Percentiles rank a stretch among this genome's conserved stretches.
phyloP scores from a whole-genome alignment of 1,140 invertebrate species.

The Cydia strobilella region DNA sequence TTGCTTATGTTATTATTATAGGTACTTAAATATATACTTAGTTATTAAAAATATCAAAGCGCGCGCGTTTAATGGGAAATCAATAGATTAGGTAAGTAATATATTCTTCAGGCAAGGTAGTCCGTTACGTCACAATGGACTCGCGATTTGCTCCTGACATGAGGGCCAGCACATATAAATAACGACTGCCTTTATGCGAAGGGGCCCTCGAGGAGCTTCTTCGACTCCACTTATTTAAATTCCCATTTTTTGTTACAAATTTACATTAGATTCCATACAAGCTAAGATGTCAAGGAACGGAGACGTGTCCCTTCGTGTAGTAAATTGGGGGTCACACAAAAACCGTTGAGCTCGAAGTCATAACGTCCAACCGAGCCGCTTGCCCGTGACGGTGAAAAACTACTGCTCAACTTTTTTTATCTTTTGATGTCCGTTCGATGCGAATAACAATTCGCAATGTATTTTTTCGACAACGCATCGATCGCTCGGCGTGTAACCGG shows the following conservation, averaged over 20 bases:
- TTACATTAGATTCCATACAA: slow-evolving; percentile 72
- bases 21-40: too few species aligned
- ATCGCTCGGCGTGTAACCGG: slow-evolving; percentile 57
- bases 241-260: slow-evolving; percentile 74
- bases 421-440: slow-evolving; percentile 59
- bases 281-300: slow-evolving; percentile 66
- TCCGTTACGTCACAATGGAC: not conserved
- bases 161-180: slow-evolving; percentile 58
- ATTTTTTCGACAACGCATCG: slow-evolving; percentile 54
- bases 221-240: slow-evolving; percentile 75
- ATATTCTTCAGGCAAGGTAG: not conserved
- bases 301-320: slow-evolving; percentile 69
- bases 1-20: too few species aligned
- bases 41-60: too few species aligned
- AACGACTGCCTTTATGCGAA: slow-evolving; percentile 68
- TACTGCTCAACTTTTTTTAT: slow-evolving; percentile 59
- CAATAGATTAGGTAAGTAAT: slow-evolving; percentile 22
- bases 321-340: slow-evolving; percentile 78
- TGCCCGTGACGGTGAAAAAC: slow-evolving; percentile 62
- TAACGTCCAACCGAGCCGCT: slow-evolving; percentile 75
- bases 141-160: slow-evolving; percentile 11
- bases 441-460: slow-evolving; percentile 61
- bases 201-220: slow-evolving; percentile 45
- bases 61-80: not conserved
- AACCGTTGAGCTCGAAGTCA: slow-evolving; percentile 73